Percentiles rank a stretch among this genome's conserved stretches.
Evolutionary conservation across 2,797 vertebrate genomes (phyloP).

Genomic region (Pogoniulus pusillus): DNA sequence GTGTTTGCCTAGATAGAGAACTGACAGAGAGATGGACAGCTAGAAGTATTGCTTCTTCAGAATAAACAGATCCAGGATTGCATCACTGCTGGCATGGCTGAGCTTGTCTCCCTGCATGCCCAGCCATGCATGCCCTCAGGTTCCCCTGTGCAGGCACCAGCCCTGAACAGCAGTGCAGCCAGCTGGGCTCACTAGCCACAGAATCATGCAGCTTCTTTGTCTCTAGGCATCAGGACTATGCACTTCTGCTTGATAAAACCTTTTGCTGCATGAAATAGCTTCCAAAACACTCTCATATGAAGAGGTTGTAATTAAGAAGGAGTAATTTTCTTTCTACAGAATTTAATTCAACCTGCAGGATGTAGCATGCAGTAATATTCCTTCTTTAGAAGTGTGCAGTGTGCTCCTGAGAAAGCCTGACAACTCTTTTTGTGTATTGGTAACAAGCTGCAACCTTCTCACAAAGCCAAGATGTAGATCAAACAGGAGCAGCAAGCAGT

Average conservation of each 20-base stretch:
- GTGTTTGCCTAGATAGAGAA: not conserved
- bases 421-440: not conserved
- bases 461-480: not conserved
- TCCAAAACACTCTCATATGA: not conserved
- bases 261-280: not conserved
- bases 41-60: not conserved
- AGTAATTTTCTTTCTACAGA: not conserved
- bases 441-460: not conserved
- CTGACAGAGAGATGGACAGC: not conserved
- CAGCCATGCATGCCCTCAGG: not conserved
- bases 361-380: not conserved
- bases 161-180: accelerated
- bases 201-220: not conserved
- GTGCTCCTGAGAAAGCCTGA: not conserved
- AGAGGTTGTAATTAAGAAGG: not conserved
- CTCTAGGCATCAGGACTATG: accelerated
- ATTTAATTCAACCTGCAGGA: not conserved
- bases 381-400: not conserved
- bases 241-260: not conserved
- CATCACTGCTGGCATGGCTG: not conserved
- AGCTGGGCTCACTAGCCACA: not conserved
- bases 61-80: not conserved
- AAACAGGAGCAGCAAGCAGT: not conserved
- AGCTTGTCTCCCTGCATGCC: accelerated
- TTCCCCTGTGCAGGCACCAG: not conserved